Evolutionary conservation across 2,113 vertebrate genomes (phyloP), one percentile per base, ranked within the genome.

Genomic region (Tinamus guttatus): DNA sequence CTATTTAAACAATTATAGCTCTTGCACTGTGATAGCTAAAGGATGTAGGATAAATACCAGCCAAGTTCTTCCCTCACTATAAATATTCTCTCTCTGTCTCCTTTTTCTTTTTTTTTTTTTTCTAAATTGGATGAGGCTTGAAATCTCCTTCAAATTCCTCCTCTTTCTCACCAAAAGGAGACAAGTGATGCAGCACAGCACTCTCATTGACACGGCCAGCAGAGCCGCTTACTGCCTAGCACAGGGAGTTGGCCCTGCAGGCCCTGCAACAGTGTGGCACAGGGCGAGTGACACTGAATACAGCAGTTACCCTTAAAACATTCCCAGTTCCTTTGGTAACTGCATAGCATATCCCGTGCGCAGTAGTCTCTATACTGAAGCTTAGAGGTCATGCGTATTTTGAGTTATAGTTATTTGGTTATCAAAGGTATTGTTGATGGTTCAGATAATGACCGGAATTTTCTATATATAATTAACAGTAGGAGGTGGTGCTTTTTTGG

Each of bases 391-490:
- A 43, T 2, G 2, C 56, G 41, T 95, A 63, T 83, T 85, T 92
- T 76, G 59, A 25, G 24, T 24, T 38, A 8, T 34, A 65, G 65
- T 60, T 80, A 68, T 85, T 89, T 70, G 52, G 52, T 89, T 91
- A 70, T 83, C 78, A 82, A 78, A 78, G 40, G 40, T 85, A 95
- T 69, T 86, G 83, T 34, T 91, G 85, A 87, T 70, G 14, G 88
- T 96, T 88, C 1, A 2, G 64, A 64, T 79, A 67, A 67, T 64
- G 56, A 52, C 19, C 79, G 85, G 77, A 86, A 93, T 89, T 93
- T 84, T 78, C 82, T 86, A 62, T 78, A 75, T 78, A 74, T 93
- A 93, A 85, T 89, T 87, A 91, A 76, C 68, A 73, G 76, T 74
- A 70, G 60, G 67, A 56, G n/a, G 43, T 74, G 38, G 36, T 84